Evolutionary conservation across 2,888 invertebrate species (phyloP).

Genomic region (Luffia ferchaultella): DNA sequence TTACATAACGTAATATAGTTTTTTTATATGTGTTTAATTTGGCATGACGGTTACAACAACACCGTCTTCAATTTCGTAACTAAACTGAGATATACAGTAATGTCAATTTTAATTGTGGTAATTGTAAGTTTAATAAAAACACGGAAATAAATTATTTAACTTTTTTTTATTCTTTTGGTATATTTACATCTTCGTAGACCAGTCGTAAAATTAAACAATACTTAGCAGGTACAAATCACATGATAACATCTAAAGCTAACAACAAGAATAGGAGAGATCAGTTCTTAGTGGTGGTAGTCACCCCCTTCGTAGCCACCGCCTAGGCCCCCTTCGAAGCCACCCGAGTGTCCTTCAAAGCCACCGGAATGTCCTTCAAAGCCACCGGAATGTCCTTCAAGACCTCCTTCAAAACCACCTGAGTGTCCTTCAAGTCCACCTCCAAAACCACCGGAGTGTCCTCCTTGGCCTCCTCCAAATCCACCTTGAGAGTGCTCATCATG

Average conservation of each 20-base stretch:
- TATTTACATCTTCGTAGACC: constrained; percentile 46
- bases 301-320: constrained; percentile 16
- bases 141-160: constrained; percentile 2
- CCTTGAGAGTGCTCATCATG: constrained; percentile 39
- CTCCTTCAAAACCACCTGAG: constrained; percentile 17
- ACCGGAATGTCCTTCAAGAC: constrained; percentile 17
- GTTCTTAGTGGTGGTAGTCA: constrained; percentile 47
- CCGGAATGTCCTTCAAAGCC: constrained; percentile 7
- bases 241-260: constrained; percentile 60
- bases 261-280: constrained; percentile 45
- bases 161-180: constrained; percentile 54
- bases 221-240: constrained; percentile 48
- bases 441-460: constrained; percentile 18
- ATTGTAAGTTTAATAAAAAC: neutral
- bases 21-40: neutral
- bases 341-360: constrained; percentile 17
- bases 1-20: neutral
- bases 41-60: neutral
- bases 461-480: constrained; percentile 25
- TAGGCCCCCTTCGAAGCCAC: constrained; percentile 21
- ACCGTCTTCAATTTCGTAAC: neutral
- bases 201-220: constrained; percentile 36
- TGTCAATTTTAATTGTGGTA: neutral
- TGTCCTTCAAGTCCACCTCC: constrained; percentile 24
- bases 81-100: neutral